These are phyloP conservation scores for Oxygymnocypris stewartii DNA, from an alignment of 2,113 vertebrate species.

Conservation along the genomic window DNA sequence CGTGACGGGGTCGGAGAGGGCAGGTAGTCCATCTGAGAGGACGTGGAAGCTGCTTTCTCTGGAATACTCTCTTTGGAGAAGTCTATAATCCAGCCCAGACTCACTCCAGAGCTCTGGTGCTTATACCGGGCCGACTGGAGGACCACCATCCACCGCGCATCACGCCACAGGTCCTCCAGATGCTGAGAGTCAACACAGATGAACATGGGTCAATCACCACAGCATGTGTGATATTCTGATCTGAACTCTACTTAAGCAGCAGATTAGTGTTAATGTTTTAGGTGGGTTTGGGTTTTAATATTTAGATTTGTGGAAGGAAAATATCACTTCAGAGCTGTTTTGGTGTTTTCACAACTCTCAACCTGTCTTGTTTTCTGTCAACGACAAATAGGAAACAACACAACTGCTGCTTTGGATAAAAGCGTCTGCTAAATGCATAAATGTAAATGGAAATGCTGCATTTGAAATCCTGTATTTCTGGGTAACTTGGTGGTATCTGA, in stretches of 20 bases:
- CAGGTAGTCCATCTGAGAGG: conserved; percentile 81
- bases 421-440: no score
- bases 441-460: no score
- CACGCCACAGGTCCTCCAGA: conserved; percentile 91
- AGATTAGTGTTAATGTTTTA: background rate
- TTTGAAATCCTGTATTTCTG: background rate
- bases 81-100: conserved; percentile 80
- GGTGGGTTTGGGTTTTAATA: background rate
- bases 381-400: background rate
- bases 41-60: conserved; percentile 77
- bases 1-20: conserved; percentile 82
- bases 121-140: conserved; percentile 89
- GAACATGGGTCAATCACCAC: background rate
- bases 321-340: background rate
- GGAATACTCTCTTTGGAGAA: conserved; percentile 67
- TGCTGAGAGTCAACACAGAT: conserved; percentile 71
- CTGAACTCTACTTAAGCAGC: background rate
- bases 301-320: background rate
- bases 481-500: background rate
- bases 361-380: background rate
- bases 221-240: background rate
- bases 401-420: background rate
- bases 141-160: conserved; percentile 89
- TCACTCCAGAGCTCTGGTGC: conserved; percentile 82
- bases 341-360: background rate